Evolutionary conservation across 2,888 invertebrate species (phyloP).

Genomic region (Drosophila anomalata): DNA sequence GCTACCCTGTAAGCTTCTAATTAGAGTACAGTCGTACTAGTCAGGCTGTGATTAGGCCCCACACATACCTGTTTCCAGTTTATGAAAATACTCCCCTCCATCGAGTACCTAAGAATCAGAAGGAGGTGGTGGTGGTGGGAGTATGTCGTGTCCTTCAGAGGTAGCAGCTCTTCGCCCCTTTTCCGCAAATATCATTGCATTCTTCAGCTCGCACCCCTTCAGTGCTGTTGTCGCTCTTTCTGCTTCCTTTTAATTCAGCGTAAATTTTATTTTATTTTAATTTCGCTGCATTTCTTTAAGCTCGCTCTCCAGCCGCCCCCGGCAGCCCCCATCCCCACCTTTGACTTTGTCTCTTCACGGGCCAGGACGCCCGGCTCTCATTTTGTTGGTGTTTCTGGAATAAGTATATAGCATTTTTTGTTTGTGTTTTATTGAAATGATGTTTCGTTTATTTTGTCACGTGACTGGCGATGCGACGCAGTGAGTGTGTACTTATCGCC

Average conservation of each 20-base stretch:
- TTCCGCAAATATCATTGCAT: conserved; percentile 6
- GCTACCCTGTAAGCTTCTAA: conserved; percentile 24
- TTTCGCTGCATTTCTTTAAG: conserved; percentile 73
- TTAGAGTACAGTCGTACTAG: background rate
- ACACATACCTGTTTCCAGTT: no score
- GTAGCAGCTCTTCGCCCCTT: background rate
- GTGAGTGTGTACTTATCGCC: conserved; percentile 26
- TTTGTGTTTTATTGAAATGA: conserved; percentile 57
- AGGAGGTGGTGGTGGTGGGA: no score
- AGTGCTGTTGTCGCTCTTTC: conserved; percentile 29
- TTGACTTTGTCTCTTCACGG: conserved; percentile 17
- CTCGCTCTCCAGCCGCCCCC: conserved; percentile 26
- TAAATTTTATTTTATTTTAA: conserved; percentile 81
- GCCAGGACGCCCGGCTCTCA: conserved; percentile 12
- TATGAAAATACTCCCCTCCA: no score
- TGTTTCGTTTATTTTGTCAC: conserved; percentile 52
- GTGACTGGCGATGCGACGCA: conserved; percentile 55
- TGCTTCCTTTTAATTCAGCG: conserved; percentile 74
- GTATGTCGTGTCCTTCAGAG: background rate
- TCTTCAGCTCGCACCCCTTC: conserved; percentile 18
- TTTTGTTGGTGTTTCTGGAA: conserved; percentile 11
- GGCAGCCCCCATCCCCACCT: background rate
- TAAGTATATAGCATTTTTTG: conserved; percentile 9
- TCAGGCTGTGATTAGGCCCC: no score
- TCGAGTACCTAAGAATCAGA: no score